Percentiles rank a stretch among this genome's conserved stretches.
Evolutionary conservation across 2,888 invertebrate genomes (phyloP).

Genomic region (Epirrhoe alternata): DNA sequence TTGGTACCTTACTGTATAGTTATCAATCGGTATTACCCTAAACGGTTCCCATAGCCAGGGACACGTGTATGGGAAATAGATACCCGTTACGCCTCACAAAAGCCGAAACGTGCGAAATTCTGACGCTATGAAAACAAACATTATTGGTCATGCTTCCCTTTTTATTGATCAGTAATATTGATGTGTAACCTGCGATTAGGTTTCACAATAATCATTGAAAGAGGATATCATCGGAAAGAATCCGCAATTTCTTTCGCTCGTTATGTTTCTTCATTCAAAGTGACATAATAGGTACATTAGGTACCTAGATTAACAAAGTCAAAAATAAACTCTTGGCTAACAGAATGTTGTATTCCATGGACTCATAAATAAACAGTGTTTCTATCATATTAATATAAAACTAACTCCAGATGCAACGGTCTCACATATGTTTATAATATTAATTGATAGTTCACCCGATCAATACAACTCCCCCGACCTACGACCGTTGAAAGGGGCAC

Average conservation of each 20-base stretch:
- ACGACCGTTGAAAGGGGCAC: slow-evolving; percentile 60
- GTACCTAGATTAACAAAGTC: too few species aligned
- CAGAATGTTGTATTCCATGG: too few species aligned
- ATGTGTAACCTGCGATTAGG: too few species aligned
- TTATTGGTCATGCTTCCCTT: neutral
- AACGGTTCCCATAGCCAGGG: slow-evolving; percentile 72
- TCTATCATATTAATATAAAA: neutral
- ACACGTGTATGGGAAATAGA: slow-evolving; percentile 58
- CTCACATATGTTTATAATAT: slow-evolving; percentile 45
- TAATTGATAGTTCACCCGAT: slow-evolving; percentile 45
- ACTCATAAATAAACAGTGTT: too few species aligned
- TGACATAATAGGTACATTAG: too few species aligned
- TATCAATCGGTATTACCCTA: slow-evolving; percentile 65
- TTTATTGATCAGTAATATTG: neutral
- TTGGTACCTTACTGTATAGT: slow-evolving; percentile 48
- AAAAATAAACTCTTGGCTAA: too few species aligned
- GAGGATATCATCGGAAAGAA: too few species aligned
- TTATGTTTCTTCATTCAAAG: too few species aligned
- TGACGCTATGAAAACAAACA: slow-evolving; percentile 9
- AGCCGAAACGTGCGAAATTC: slow-evolving; percentile 16
- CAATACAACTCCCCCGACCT: slow-evolving; percentile 45
- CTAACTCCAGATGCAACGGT: slow-evolving; percentile 34
- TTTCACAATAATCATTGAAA: too few species aligned
- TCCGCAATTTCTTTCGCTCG: too few species aligned
- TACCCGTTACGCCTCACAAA: slow-evolving; percentile 45